Evolutionary conservation across 2,113 vertebrate species (phyloP), one percentile per base, ranked within the genome.

Genomic region (Hypomesus transpacificus): DNA sequence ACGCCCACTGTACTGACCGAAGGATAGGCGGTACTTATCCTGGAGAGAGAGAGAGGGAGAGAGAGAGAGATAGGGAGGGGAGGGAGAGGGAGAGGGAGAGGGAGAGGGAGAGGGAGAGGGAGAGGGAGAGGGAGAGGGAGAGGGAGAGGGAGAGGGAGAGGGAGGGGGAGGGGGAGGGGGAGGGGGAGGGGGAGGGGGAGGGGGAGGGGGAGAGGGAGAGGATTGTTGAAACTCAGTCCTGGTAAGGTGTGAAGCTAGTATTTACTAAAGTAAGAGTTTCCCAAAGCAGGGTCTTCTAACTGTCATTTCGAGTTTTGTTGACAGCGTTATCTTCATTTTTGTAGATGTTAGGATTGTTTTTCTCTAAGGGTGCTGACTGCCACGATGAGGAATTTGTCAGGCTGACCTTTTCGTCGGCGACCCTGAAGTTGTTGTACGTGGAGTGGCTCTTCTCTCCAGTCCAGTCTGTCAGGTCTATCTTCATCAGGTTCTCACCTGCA

Each of bases 391-490:
- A 9, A 2, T 57, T 20, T 17, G 59, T 5, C 9, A n/a, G 20
- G 63, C 83, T 77, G 76, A 96, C 95, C 71, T 91, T 87, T 80
- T 96, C 94, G 76, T 90, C 76, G 0, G 86, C 84, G 58, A 96
- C 91, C 79, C 86, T 90, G 83, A 96, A 92, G 75, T 92, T 93
- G 73, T 95, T 93, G 64, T 97, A 97, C 71, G 93, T 80, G 0
- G 94, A 92, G 20, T 93, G 85, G 61, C 84, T 92, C 78, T 26
- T 92, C 72, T 94, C 73, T 61, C 95, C 94, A 0, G 90, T 79
- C 95, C 95, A 97, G 90, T 95, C 95, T 90, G 92, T 92, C 53
- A 97, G 84, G 76, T 97, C 93, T 65, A 97, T 92, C 89, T 94
- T 95, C 76, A 96, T 79, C 28, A 92, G 81, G 70, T 87, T 93